Percentiles rank a stretch among this genome's conserved stretches.
Evolutionary conservation across 2,113 vertebrate species (phyloP).

Genomic region (Chrysochloris asiatica): DNA sequence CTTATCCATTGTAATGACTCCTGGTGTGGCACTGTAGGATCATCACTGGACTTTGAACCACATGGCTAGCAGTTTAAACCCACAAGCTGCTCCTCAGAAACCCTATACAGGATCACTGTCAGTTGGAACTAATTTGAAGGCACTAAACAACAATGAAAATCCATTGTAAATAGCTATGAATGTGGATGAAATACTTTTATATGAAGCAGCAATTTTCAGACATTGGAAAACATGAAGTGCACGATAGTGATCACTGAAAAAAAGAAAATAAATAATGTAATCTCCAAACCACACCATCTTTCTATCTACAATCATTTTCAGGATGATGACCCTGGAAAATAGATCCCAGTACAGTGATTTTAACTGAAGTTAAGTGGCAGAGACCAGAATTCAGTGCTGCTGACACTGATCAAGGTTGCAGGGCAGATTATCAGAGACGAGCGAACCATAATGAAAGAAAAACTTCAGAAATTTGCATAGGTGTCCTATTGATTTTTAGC

Average conservation of each 20-base stretch:
- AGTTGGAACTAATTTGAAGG: no score
- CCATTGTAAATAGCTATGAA: background rate
- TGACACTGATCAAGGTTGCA: background rate
- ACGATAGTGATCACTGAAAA: background rate
- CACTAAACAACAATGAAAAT: no score
- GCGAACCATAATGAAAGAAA: background rate
- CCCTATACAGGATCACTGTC: no score
- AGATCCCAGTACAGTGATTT: background rate
- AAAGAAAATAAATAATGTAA: background rate
- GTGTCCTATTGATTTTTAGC: background rate
- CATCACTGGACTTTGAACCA: no score
- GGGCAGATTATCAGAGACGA: background rate
- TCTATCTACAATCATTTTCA: background rate
- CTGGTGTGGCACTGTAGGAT: no score
- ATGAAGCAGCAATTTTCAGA: background rate
- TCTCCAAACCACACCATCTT: background rate
- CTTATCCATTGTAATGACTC: background rate
- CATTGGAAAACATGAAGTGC: constrained; percentile 5
- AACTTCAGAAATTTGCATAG: background rate
- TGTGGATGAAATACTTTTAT: background rate
- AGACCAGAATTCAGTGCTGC: background rate
- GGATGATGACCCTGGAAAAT: background rate
- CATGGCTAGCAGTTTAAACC: no score
- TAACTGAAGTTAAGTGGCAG: background rate
- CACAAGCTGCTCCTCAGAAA: no score